Percentiles rank a stretch among this genome's conserved stretches.
phyloP scores from a whole-genome alignment of 1,140 invertebrate genomes.

The Acromyrmex echinatior region DNA sequence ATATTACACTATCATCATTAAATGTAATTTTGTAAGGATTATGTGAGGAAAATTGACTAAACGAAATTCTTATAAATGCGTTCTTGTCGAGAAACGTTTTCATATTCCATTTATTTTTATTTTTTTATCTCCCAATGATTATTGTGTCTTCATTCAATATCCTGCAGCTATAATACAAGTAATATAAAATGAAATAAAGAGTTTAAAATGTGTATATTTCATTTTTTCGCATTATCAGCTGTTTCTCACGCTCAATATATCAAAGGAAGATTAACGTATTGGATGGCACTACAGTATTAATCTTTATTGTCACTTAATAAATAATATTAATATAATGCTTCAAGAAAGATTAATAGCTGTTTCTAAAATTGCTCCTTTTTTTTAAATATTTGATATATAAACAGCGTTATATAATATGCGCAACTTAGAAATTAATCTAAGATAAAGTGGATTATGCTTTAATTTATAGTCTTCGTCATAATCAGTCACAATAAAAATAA shows the following conservation, averaged over 20 bases:
- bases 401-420: neutral
- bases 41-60: neutral
- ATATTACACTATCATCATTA: neutral
- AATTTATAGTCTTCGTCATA: neutral
- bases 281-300: conserved; percentile 48
- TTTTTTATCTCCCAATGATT: neutral
- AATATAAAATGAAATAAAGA: neutral
- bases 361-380: neutral
- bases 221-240: neutral
- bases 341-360: conserved; percentile 63
- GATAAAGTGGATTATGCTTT: neutral
- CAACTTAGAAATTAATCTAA: neutral
- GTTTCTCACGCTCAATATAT: conserved; percentile 25
- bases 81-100: neutral
- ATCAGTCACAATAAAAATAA: neutral
- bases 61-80: neutral
- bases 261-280: conserved; percentile 48
- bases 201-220: neutral
- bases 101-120: neutral
- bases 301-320: conserved; percentile 72
- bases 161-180: neutral
- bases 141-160: neutral
- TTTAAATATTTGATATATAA: neutral
- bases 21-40: neutral
- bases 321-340: conserved; percentile 40